Evolutionary conservation across 2,888 invertebrate genomes (phyloP).

Genomic region (Tortricodes alternella): DNA sequence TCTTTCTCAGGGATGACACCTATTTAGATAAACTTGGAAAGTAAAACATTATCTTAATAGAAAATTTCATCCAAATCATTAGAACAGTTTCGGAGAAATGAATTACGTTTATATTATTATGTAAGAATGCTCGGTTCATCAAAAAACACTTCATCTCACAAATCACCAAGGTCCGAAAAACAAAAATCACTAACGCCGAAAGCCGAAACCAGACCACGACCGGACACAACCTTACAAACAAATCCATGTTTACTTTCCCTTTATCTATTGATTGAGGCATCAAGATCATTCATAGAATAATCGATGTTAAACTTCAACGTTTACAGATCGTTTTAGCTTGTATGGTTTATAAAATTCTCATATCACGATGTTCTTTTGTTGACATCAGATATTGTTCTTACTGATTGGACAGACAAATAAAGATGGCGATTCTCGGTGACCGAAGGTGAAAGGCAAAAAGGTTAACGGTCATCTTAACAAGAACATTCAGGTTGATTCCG

Average conservation of each 20-base stretch:
- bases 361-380: constrained; percentile 11
- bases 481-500: background rate
- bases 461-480: background rate
- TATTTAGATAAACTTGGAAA: too few species aligned
- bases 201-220: background rate
- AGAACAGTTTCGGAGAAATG: too few species aligned
- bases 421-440: background rate
- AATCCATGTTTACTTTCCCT: constrained; percentile 9
- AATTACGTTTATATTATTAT: too few species aligned
- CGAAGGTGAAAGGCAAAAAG: background rate
- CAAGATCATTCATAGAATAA: background rate
- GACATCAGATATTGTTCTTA: background rate
- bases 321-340: background rate
- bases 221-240: background rate
- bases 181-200: background rate
- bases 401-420: background rate
- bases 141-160: background rate
- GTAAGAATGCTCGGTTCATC: background rate
- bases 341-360: background rate
- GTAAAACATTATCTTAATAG: too few species aligned
- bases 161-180: background rate
- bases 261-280: constrained; percentile 4
- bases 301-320: background rate
- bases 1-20: too few species aligned
- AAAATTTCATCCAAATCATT: too few species aligned